phyloP scores from a whole-genome alignment of 1,140 invertebrate genomes.

The Tetraneura akinire region DNA sequence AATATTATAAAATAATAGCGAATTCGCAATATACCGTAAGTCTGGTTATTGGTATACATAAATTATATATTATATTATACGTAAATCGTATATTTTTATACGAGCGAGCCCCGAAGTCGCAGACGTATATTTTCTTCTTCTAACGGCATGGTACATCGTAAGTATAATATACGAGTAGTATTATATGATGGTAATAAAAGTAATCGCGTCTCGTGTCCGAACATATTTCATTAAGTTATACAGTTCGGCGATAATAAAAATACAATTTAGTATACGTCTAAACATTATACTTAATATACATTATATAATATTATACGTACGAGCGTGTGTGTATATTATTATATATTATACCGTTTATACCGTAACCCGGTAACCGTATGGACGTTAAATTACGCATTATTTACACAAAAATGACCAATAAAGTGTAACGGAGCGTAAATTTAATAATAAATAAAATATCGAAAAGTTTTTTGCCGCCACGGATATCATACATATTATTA shows the following conservation, averaged over 20 bases:
- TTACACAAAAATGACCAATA: neutral
- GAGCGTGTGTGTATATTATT: neutral
- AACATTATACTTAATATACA: too few species aligned
- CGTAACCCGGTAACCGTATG: too few species aligned
- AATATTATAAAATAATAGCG: too few species aligned
- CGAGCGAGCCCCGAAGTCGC: too few species aligned
- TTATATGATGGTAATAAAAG: neutral
- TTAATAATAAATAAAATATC: conserved; percentile 25
- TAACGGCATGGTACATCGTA: too few species aligned
- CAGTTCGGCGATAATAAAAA: neutral
- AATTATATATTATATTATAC: too few species aligned
- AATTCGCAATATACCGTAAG: too few species aligned
- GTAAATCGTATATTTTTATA: too few species aligned
- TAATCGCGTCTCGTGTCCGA: conserved; percentile 11
- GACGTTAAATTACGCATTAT: neutral
- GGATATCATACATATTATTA: neutral
- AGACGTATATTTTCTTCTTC: too few species aligned
- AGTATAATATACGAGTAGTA: too few species aligned
- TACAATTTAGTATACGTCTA: neutral
- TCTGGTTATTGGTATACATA: too few species aligned
- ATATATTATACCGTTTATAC: neutral
- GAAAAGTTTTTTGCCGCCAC: neutral
- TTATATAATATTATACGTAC: too few species aligned
- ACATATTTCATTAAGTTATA: conserved; percentile 9
- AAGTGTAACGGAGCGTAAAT: neutral